These are phyloP conservation scores for Trachythela sp. DNA, from an alignment of 64 coral and sea anemone species.

Conservation along the genomic window DNA sequence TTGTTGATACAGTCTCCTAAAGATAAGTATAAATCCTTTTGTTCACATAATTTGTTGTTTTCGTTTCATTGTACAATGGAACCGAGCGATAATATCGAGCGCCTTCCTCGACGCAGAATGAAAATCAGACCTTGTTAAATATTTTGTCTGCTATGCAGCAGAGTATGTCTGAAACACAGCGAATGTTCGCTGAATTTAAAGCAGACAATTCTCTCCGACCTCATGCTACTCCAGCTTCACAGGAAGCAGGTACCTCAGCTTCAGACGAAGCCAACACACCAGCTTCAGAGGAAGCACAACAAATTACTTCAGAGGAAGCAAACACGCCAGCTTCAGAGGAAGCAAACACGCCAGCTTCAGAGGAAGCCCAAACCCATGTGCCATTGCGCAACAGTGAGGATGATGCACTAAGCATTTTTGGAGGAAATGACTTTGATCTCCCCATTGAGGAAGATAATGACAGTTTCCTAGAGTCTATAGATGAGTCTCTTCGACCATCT, in stretches of 20 bases:
- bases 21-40: not conserved
- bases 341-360: not conserved
- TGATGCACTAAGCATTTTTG: constrained; percentile 34
- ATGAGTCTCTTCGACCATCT: constrained; percentile 24
- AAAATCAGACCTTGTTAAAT: not conserved
- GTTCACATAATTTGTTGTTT: not conserved
- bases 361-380: not conserved
- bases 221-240: not conserved
- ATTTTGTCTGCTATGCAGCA: not conserved
- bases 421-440: constrained; percentile 22
- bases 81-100: not conserved
- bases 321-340: not conserved
- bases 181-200: not conserved
- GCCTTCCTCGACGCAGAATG: not conserved
- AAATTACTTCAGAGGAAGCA: not conserved
- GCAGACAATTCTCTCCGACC: too few relatives aligned
- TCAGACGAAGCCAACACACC: not conserved
- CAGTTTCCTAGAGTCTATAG: constrained; percentile 24
- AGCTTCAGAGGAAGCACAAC: not conserved
- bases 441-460: not conserved
- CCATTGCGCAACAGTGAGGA: constrained; percentile 12
- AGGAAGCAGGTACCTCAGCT: not conserved
- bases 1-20: not conserved
- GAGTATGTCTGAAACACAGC: not conserved
- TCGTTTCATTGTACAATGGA: not conserved